Base-by-base conservation (phyloP, 2,888 invertebrate genomes). In the Miltochrista miniata region DNA sequence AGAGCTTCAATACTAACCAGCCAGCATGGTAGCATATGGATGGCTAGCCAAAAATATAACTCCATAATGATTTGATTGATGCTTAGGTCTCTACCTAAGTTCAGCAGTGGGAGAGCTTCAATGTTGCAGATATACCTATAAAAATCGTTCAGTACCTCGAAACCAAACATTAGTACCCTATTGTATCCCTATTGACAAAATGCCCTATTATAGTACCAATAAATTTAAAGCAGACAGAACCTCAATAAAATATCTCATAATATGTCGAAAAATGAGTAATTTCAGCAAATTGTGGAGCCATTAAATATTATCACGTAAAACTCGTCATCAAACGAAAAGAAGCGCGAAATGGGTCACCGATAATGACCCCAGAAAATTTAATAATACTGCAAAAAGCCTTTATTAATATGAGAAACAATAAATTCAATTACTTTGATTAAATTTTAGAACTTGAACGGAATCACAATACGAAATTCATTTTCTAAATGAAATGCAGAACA, bases 361-460 rank as follows among this genome's bases (percentile, higher is more conserved):
- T 42, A 38, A n/a, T 14, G 13, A 43, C 18, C 12, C 9, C 13
- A 37, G 41, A 51, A 66, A 54, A 59, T 56, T 36, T 29, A 40
- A 40, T 29, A 46, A 60, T 51, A 36, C 40, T 38, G 18, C n/a
- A 58, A 52, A 64, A 54, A 54, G 33, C 14, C 39, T 34, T 60
- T 58, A 61, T 56, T 56, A 67, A 56, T 51, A 39, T 29, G 46
- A 48, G 63, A 61, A 59, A 68, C 54, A 68, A 63, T 63, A 51
- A 59, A 56, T 49, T 50, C 47, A 63, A 68, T 63, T 61, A 51
- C 52, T 59, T 54, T 56, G 55, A 68, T 67, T 68, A 62, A 59
- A 62, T 64, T 64, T 56, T 54, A 47, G 41, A 64, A 65, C 50
- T 61, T 52, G 41, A 12, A 54, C 51, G 57, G 50, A 43, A 61